Base-by-base conservation (phyloP, 2,113 vertebrate genomes). In the Epinephelus fuscoguttatus region DNA sequence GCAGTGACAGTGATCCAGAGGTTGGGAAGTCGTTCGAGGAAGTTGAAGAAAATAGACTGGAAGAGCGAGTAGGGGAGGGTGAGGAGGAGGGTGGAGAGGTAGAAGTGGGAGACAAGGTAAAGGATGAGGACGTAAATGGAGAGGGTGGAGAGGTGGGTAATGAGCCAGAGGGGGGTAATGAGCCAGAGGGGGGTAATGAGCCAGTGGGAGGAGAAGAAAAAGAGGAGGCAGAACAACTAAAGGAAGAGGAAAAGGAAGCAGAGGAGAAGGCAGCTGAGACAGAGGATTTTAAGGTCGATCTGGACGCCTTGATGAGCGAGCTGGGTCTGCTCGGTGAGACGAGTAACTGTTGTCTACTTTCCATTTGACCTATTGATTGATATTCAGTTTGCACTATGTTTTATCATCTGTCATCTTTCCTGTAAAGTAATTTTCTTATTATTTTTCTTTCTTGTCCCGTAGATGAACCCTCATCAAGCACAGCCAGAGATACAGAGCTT, bases 291-390 rank as follows among this genome's bases (percentile, higher is more conserved):
- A 27, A 61, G 45, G 37, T 93, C 13, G 91, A 94, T 85, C 71
- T 95, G 81, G 94, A 94, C 57, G 3, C 69, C 45, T 69, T 94
- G 55, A 92, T 95, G 92, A 74, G 30, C 0, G 82, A 92, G 52
- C 12, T 93, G 30, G 90, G 85, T 33, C 67, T 94, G 53, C 76
- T 91, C 81, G 94, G 94, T 94, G 30, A 92, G 91, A 70, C 5
- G 21, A 63, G 21, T 69, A 45, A 19, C 42, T 30, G 53, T 42
- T 4, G 12, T 73, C 3, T 33, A 4, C 11, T 55, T 55, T 56
- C 10, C n/a, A 1, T 57, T 33, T 63, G 19, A 45, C 42, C 42
- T 10, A 23, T 61, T 64, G 40, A 60, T 61, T 64, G 18, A 60
- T 70, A 23, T 55, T 75, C 8, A 71, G 25, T 6, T 18, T 18